phyloP scores from a whole-genome alignment of 2,113 vertebrate genomes.

The cat (Felis catus) region F.catus_Fca126_mat1.0 CM031421.1:3164001-3164500 shows the following conservation, averaged over 20 bases:
- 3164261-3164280: neutral
- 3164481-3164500: neutral
- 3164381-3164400: neutral
- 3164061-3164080: neutral
- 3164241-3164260: neutral
- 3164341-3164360: neutral
- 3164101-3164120: neutral
- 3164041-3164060: neutral
- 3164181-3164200: conserved; percentile 82
- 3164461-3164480: neutral
- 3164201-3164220: conserved; percentile 69
- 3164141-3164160: conserved; percentile 87
- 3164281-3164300: neutral
- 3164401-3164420: neutral
- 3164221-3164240: conserved; percentile 81
- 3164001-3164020: neutral
- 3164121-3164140: conserved; percentile 75
- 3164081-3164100: neutral
- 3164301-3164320: neutral
- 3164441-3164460: neutral
- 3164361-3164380: neutral
- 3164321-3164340: neutral
- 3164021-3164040: neutral
- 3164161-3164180: conserved; percentile 82
- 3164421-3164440: neutral